Evolutionary conservation across 2,797 vertebrate genomes (phyloP).

Genomic region (Caiman crocodilus): DNA sequence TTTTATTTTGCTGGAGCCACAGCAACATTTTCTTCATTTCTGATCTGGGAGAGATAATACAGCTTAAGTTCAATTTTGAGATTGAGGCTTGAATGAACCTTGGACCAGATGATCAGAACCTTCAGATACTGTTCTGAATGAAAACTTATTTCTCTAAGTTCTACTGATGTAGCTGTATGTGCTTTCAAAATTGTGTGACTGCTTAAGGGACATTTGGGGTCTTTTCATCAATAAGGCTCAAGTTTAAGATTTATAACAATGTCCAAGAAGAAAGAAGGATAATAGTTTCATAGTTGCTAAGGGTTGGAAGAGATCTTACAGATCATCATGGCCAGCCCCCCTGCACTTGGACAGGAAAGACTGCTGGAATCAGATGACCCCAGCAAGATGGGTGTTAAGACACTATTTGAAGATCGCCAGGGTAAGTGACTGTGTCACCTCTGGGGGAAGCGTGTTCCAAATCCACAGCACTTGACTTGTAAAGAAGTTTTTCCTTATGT

Average conservation of each 20-base stretch:
- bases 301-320: no score
- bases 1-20: neutral
- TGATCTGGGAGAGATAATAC: neutral
- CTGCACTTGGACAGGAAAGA: no score
- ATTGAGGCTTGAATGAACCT: neutral
- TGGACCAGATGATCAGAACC: neutral
- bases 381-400: no score
- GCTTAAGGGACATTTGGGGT: neutral
- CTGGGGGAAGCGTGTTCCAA: no score
- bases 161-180: neutral
- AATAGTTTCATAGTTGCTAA: no score
- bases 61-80: neutral
- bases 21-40: neutral
- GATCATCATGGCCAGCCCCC: no score
- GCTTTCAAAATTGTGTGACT: neutral
- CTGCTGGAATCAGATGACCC: no score
- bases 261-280: neutral
- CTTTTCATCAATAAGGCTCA: constrained; percentile 17
- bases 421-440: no score
- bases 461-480: no score
- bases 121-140: constrained; percentile 32
- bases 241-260: neutral
- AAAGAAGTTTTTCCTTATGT: no score
- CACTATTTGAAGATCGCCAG: no score
- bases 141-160: constrained; percentile 12